A percentile compares a stretch with the other conserved stretches of the same genome.
phyloP scores from a whole-genome alignment of 2,888 invertebrate genomes.

The Homarus gammarus region DNA sequence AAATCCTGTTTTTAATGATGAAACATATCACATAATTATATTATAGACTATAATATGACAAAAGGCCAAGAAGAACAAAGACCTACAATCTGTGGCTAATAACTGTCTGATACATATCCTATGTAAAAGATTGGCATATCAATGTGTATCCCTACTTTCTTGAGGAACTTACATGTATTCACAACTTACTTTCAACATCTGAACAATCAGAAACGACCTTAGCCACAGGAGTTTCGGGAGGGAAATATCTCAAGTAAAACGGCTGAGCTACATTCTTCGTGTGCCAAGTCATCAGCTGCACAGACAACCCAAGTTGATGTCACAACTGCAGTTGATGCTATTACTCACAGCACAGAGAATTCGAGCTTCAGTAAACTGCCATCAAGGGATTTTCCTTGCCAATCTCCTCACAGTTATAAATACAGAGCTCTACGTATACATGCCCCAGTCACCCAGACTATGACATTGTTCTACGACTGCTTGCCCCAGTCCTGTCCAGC shows the following conservation, averaged over 20 bases:
- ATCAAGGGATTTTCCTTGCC: slow-evolving; percentile 43
- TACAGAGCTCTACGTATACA: slow-evolving; percentile 57
- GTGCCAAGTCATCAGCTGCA: slow-evolving; percentile 50
- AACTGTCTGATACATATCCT: slow-evolving; percentile 56
- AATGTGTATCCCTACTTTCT: slow-evolving; percentile 44
- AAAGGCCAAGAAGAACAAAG: slow-evolving; percentile 63
- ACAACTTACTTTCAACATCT: slow-evolving; percentile 39
- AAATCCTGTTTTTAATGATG: slow-evolving; percentile 33
- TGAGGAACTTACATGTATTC: slow-evolving; percentile 47
- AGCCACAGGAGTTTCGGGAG: slow-evolving; percentile 61
- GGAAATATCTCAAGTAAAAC: slow-evolving; percentile 51
- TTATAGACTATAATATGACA: slow-evolving; percentile 60
- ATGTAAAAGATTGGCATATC: slow-evolving; percentile 48
- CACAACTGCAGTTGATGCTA: slow-evolving; percentile 36
- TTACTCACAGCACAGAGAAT: slow-evolving; percentile 19
- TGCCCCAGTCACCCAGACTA: slow-evolving; percentile 53
- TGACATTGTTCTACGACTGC: slow-evolving; percentile 45
- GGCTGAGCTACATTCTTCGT: slow-evolving; percentile 51
- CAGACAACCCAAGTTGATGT: slow-evolving; percentile 33
- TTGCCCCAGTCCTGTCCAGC: slow-evolving; percentile 48
- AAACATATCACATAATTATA: slow-evolving; percentile 69
- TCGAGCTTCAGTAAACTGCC: slow-evolving; percentile 39
- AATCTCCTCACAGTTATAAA: slow-evolving; percentile 64
- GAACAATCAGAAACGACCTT: slow-evolving; percentile 45
- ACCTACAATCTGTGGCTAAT: slow-evolving; percentile 65